These are phyloP conservation scores for Periplaneta americana DNA, from an alignment of 1,140 invertebrate species.

Conservation along the genomic window DNA sequence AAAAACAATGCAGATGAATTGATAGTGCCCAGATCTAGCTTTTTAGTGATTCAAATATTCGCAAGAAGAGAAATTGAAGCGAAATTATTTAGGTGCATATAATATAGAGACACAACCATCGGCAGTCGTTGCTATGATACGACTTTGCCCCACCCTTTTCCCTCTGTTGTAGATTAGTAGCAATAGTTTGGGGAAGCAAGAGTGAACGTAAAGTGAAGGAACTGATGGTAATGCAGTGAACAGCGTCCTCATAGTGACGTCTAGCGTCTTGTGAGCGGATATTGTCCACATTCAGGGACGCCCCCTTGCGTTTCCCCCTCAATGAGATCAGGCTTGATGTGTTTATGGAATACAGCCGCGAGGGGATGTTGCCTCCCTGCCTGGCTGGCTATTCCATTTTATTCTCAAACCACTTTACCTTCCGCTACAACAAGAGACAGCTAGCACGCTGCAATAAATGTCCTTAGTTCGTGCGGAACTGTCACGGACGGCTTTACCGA, in stretches of 20 bases:
- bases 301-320: too few species aligned
- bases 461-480: not conserved
- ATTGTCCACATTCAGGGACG: not conserved
- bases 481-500: too few species aligned
- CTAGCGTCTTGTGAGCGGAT: not conserved
- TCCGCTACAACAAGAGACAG: not conserved
- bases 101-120: too few species aligned
- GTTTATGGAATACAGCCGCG: not conserved
- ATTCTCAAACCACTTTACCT: not conserved
- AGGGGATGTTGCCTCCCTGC: too few species aligned
- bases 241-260: not conserved
- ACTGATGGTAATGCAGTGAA: not conserved
- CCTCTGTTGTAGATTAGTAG: not conserved
- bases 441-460: not conserved
- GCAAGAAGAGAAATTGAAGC: too few species aligned
- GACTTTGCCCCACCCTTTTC: too few species aligned
- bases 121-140: too few species aligned
- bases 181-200: not conserved
- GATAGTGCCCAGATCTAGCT: too few species aligned
- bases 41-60: too few species aligned
- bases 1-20: too few species aligned
- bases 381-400: not conserved
- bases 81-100: too few species aligned
- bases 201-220: not conserved
- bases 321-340: not conserved